phyloP scores from a whole-genome alignment of 2,797 vertebrate genomes.

The Urocyon cinereoargenteus region DNA sequence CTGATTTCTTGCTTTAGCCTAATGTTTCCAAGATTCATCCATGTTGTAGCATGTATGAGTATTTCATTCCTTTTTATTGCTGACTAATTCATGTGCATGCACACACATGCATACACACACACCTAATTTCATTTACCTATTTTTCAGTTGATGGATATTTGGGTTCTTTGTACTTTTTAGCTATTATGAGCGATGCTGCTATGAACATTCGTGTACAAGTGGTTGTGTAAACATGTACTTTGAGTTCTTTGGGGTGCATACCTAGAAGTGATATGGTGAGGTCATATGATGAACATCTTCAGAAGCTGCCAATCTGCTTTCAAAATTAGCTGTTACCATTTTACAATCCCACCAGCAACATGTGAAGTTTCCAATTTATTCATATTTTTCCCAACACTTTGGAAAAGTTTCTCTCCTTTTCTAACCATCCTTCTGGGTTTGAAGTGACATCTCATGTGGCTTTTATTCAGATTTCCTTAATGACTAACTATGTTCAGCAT shows the following conservation, averaged over 20 bases:
- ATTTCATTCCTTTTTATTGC: neutral
- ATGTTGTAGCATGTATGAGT: neutral
- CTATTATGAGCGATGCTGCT: neutral
- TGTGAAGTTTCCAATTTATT: neutral
- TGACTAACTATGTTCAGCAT: neutral
- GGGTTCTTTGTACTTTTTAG: neutral
- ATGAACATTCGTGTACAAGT: neutral
- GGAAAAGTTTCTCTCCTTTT: neutral
- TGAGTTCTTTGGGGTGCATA: neutral
- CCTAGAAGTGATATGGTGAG: neutral
- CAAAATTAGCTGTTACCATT: neutral
- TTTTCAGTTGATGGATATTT: neutral
- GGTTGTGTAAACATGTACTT: constrained; percentile 1
- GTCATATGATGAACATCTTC: neutral
- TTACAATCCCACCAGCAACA: neutral
- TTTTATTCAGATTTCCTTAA: constrained; percentile 30
- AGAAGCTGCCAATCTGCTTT: neutral
- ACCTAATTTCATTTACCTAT: neutral
- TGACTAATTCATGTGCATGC: neutral
- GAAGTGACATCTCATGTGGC: neutral
- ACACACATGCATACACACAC: neutral
- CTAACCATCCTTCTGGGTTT: neutral
- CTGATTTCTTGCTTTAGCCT: constrained; percentile 27
- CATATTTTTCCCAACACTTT: neutral
- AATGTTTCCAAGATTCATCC: neutral